phyloP scores from a whole-genome alignment of 2,888 invertebrate genomes.

The Rhamphomyia laevipes region DNA sequence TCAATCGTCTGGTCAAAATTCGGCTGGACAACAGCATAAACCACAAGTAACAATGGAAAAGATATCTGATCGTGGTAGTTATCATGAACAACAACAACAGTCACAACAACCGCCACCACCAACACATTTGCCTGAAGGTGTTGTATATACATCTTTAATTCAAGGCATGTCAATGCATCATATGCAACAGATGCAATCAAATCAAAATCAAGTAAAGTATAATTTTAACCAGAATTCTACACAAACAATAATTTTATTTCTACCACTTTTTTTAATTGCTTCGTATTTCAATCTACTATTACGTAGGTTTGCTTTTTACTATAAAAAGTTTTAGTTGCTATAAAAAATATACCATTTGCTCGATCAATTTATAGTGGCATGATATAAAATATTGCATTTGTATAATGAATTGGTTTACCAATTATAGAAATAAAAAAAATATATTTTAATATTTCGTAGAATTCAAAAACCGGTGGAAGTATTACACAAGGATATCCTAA shows the following conservation, averaged over 20 bases:
- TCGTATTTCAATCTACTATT: no score
- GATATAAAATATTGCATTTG: no score
- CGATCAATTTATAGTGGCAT: no score
- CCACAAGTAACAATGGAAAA: slow-evolving; percentile 37
- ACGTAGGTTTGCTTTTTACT: no score
- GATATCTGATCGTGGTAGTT: slow-evolving; percentile 26
- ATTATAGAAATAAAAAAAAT: no score
- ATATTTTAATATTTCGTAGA: slow-evolving; percentile 34
- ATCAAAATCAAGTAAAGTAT: slow-evolving; percentile 8
- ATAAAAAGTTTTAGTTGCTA: no score
- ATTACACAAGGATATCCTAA: slow-evolving; percentile 76
- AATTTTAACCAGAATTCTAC: neutral
- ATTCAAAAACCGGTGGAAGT: slow-evolving; percentile 66
- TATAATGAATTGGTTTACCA: no score
- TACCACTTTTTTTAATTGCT: no score
- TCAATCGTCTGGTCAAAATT: slow-evolving; percentile 21
- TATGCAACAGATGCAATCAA: slow-evolving; percentile 7
- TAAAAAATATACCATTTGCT: no score
- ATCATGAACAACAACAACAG: slow-evolving; percentile 33
- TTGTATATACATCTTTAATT: slow-evolving; percentile 30
- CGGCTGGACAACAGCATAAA: slow-evolving; percentile 16
- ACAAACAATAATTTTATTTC: no score
- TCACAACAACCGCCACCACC: slow-evolving; percentile 24
- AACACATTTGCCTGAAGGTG: slow-evolving; percentile 29
- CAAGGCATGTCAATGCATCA: slow-evolving; percentile 18